A percentile compares a stretch with the other conserved stretches of the same genome.
Evolutionary conservation across 2,888 invertebrate species (phyloP).

Genomic region (Tenthredo amoena): DNA sequence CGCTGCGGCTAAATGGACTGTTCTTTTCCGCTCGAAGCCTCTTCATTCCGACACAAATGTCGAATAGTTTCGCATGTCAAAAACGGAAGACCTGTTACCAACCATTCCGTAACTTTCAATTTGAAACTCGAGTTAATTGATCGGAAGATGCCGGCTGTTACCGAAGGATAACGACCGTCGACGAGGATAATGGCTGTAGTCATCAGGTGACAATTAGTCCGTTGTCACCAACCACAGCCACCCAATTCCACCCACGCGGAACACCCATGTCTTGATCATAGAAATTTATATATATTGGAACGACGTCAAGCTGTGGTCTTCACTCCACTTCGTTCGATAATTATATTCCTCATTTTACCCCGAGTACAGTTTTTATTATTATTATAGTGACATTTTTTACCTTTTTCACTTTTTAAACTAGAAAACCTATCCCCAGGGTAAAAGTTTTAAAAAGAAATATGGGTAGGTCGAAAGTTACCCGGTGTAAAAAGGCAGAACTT

Average conservation of each 20-base stretch:
- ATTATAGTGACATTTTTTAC: not conserved
- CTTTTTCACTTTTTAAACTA: slow-evolving; percentile 13
- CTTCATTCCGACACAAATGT: slow-evolving; percentile 21
- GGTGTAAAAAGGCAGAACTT: slow-evolving; percentile 15
- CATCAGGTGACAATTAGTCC: slow-evolving; percentile 49
- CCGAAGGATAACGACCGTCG: slow-evolving; percentile 52
- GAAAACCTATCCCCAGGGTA: slow-evolving; percentile 9
- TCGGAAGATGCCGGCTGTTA: slow-evolving; percentile 49
- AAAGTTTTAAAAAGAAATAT: slow-evolving; percentile 37
- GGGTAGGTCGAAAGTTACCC: slow-evolving; percentile 26
- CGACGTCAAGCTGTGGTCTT: not conserved
- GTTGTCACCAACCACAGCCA: slow-evolving; percentile 42
- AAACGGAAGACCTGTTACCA: slow-evolving; percentile 18
- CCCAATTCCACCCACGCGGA: not conserved
- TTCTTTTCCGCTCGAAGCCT: slow-evolving; percentile 25
- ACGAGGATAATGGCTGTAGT: slow-evolving; percentile 51
- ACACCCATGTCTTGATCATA: slow-evolving; percentile 31
- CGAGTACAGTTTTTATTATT: slow-evolving; percentile 2
- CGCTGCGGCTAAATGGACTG: not conserved
- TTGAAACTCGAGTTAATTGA: slow-evolving; percentile 51
- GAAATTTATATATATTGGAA: not conserved
- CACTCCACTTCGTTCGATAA: not conserved
- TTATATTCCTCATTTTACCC: not conserved
- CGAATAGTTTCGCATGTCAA: slow-evolving; percentile 19
- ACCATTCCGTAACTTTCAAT: slow-evolving; percentile 41